These are phyloP conservation scores for Tubulanus polymorphus DNA, from an alignment of 2,888 invertebrate species.

Conservation along the genomic window DNA sequence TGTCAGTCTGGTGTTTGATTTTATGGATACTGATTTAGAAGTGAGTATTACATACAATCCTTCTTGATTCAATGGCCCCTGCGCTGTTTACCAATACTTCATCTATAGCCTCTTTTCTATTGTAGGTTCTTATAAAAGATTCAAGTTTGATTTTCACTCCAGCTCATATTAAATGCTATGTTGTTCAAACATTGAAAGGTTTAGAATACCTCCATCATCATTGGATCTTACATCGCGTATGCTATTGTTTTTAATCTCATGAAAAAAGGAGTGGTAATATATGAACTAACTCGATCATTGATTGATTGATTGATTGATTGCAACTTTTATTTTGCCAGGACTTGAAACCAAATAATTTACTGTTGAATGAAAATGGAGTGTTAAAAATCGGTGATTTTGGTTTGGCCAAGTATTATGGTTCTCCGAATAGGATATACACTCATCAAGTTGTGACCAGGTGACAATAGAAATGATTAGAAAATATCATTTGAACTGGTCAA, in stretches of 20 bases:
- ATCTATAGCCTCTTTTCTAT: no score
- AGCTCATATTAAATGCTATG: conserved; percentile 91
- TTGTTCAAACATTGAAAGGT: conserved; percentile 90
- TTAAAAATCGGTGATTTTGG: conserved; percentile 99
- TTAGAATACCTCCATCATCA: conserved; percentile 90
- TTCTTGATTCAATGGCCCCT: neutral
- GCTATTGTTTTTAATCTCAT: conserved; percentile 17
- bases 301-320: no score
- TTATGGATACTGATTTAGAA: conserved; percentile 99
- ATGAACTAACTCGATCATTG: no score
- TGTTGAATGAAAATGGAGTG: conserved; percentile 86
- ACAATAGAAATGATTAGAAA: conserved; percentile 1
- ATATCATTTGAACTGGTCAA: no score
- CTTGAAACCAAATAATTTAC: conserved; percentile 96
- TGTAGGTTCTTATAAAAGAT: conserved; percentile 47
- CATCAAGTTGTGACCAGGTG: conserved; percentile 95
- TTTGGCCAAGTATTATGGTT: conserved; percentile 93
- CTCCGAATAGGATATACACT: conserved; percentile 91
- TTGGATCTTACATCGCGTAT: conserved; percentile 89
- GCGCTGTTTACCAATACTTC: no score
- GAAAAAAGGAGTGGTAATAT: no score
- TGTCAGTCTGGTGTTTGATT: conserved; percentile 97
- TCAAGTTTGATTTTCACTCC: conserved; percentile 60
- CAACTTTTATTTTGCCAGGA: conserved; percentile 59
- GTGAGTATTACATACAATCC: conserved; percentile 54